Evolutionary conservation across 2,797 vertebrate genomes (phyloP), one percentile per base, ranked within the genome.

Genomic region (Cryptoprocta ferox): DNA sequence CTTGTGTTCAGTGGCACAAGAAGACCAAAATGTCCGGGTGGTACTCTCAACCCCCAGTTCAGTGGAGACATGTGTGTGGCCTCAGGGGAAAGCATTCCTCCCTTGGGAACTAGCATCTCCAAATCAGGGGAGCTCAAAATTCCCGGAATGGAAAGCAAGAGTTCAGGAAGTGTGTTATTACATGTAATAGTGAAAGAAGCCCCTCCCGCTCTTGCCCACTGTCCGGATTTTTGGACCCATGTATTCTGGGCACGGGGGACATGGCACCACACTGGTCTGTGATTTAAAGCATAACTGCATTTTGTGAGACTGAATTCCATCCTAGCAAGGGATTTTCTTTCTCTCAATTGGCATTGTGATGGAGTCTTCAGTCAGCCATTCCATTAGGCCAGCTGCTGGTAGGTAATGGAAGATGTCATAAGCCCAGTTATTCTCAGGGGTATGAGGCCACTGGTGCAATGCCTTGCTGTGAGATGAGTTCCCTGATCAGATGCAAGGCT

Each of bases 321-420:
- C n/a, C 56, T 75, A 18, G 75, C 63, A 83, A 65, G 35, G 24
- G n/a, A 53, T 93, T 95, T 96, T 59, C 83, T 96, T 96, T 59
- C 80, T 89, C 75, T 18, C 50, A 63, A 16, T 5, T 82, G 28
- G 24, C 30, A 50, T 13, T 61, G 39, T 3, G 30, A 48, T 9
- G 45, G 39, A 73, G 42, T 80, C 70, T 59, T 89, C 37, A 32
- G 32, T 50, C 66, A 85, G 61, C 56, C 50, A 70, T 45, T 75
- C 30, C 15, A 91, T 56, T 79, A 50, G 3, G 87, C 39, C 73
- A 85, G 10, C 73, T 93, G 12, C 28, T 86, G 81, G 48, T 90
- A 39, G 35, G 19, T 35, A 83, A 93, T 30, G 50, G n/a, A 35
- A 10, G 59, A 45, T 80, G 45, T 61, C 14, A 10, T 63, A 94